Base-by-base conservation (phyloP, 1,140 invertebrate species). In the Coelopa frigida region DNA sequence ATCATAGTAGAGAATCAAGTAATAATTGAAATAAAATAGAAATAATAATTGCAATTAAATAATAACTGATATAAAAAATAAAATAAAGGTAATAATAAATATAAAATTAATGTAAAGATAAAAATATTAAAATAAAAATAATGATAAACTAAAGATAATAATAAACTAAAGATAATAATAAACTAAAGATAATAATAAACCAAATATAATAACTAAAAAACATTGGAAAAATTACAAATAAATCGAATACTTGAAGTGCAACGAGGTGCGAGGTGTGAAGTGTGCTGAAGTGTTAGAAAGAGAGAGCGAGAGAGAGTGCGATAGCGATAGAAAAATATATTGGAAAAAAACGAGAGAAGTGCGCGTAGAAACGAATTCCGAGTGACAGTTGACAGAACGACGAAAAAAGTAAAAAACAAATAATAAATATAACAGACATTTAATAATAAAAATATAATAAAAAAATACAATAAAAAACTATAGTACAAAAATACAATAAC, bases 91-190 rank as follows among this genome's bases (percentile, higher is more conserved):
- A 8, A 14, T 29, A 29, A 8, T 14, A 29, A 29, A 10, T 14
- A 29, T 29, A 29, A 33, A 40, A 32, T 37, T 45, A 42, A 37
- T 51, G 41, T 52, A 49, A 44, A 45, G 42, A 48, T 51, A 43
- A 48, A 36, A 33, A 23, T 14, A 36, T 35, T 23, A 44, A 44
- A 50, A 55, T 56, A 60, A 62, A 59, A 60, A 56, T 54, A 50
- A 48, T 40, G 52, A 29, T 57, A 61, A 61, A 59, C 56, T 59
- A 57, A 59, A 56, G 52, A 18, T 18, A 21, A 40, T 22, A 23
- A 4, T n/a, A n/a, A n/a, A n/a, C n/a, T n/a, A n/a, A n/a, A n/a
- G n/a, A n/a, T n/a, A n/a, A n/a, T n/a, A n/a, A n/a, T n/a, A n/a
- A n/a, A n/a, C n/a, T n/a, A n/a, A n/a, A n/a, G n/a, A n/a, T n/a